Evolutionary conservation across 2,888 invertebrate genomes (phyloP).

Genomic region (Gymnocheta viridis): DNA sequence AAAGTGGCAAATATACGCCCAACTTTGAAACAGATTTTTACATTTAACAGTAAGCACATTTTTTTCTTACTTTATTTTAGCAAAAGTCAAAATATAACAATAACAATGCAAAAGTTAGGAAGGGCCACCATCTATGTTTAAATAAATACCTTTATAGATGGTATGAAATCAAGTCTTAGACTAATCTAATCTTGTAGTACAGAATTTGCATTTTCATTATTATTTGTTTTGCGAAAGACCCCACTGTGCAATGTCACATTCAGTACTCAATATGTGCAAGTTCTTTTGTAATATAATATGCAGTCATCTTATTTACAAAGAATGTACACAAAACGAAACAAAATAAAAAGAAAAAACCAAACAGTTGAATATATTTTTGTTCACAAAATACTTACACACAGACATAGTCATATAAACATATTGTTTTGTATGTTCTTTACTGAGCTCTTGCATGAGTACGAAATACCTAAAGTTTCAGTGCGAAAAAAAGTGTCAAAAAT

Average conservation of each 20-base stretch:
- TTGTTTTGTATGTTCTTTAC: not conserved
- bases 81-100: no score
- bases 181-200: no score
- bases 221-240: no score
- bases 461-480: slow-evolving; percentile 8
- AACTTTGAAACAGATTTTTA: no score
- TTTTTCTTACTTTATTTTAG: no score
- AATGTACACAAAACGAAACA: not conserved
- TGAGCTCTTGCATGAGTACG: not conserved
- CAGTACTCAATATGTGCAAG: not conserved
- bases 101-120: no score
- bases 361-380: not conserved
- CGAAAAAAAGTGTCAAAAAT: slow-evolving; percentile 62
- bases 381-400: not conserved
- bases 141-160: no score
- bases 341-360: not conserved
- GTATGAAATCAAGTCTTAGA: no score
- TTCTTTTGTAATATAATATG: not conserved
- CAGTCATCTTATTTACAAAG: not conserved
- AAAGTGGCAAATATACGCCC: no score
- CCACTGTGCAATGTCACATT: not conserved
- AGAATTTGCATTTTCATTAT: no score
- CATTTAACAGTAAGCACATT: no score
- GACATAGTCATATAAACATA: not conserved
- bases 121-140: no score